Percentiles rank a stretch among this genome's conserved stretches.
These are phyloP conservation scores for Cichlasoma orientale DNA, from an alignment of 2,797 vertebrate species.

Conservation along the genomic window DNA sequence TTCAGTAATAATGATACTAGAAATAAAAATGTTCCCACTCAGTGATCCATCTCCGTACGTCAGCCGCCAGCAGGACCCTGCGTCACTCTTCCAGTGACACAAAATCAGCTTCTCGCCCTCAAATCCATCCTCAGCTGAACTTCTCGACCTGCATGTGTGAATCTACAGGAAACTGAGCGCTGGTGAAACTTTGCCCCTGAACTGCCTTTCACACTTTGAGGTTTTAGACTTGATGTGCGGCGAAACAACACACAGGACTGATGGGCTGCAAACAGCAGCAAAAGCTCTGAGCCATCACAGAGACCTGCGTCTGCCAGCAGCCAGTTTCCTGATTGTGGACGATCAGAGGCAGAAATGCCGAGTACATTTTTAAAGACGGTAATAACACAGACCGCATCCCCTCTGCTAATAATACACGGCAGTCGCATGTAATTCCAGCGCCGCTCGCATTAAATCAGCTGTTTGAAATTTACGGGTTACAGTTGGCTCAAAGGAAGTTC, in stretches of 20 bases:
- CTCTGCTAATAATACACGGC: background rate
- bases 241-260: background rate
- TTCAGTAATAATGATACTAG: too few species aligned
- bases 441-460: background rate
- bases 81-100: background rate
- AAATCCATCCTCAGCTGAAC: background rate
- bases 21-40: background rate
- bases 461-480: background rate
- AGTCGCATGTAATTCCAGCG: background rate
- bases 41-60: background rate
- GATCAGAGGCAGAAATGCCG: background rate
- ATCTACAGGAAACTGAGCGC: background rate
- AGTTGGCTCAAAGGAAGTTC: background rate
- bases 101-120: background rate
- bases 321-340: background rate
- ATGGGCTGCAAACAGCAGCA: background rate
- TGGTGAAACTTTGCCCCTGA: background rate
- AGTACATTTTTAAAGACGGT: constrained; percentile 2
- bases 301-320: background rate
- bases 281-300: background rate
- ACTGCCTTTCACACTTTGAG: background rate
- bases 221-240: background rate
- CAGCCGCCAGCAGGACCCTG: background rate
- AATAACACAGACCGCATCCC: background rate
- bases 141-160: background rate